Base-by-base conservation (phyloP, 2,113 vertebrate genomes). In the Equus quagga region DNA sequence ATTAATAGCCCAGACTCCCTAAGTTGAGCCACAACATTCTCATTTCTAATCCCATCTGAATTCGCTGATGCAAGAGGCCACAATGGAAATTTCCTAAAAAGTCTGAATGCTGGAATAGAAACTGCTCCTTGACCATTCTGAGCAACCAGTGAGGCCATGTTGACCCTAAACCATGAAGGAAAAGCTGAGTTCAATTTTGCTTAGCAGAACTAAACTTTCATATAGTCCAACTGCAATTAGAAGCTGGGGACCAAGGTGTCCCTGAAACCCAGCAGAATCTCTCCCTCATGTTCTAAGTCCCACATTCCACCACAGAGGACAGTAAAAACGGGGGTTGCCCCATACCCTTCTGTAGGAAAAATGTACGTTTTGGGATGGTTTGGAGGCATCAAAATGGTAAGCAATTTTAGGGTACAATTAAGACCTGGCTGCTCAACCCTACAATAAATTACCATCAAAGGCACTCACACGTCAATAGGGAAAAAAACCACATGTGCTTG, bases 391-490 rank as follows among this genome's bases (percentile, higher is more conserved):
- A 96, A 98, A 98, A 98, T 97, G 92, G 89, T 98, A 96, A 93
- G 97, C 96, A 93, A 97, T 96, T 98, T 98, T 88, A 97, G 98
- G 97, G 98, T 98, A 98, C 98, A 98, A 98, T 98, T 98, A 98
- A 95, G 94, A 98, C 92, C 94, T 96, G 98, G 96, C 98, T 98
- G 96, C 95, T 93, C 98, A 98, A 97, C 95, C 89, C 97, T 72
- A 98, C 98, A 97, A 97, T 98, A 98, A 98, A 98, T 97, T 98
- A 97, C 98, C 98, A 98, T 99, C 98, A 99, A 98, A 99, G 98
- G 98, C 98, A 95, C 98, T 98, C 82, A 93, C 90, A 97, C 98
- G 96, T 98, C 98, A 98, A 96, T 95, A 92, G 96, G 62, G 94
- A 86, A 98, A 98, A 96, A 98, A 97, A 97, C 85, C 98, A 98